Conservation (phyloP, 1,140 invertebrate species). For the Orussus abietinus region DNA sequence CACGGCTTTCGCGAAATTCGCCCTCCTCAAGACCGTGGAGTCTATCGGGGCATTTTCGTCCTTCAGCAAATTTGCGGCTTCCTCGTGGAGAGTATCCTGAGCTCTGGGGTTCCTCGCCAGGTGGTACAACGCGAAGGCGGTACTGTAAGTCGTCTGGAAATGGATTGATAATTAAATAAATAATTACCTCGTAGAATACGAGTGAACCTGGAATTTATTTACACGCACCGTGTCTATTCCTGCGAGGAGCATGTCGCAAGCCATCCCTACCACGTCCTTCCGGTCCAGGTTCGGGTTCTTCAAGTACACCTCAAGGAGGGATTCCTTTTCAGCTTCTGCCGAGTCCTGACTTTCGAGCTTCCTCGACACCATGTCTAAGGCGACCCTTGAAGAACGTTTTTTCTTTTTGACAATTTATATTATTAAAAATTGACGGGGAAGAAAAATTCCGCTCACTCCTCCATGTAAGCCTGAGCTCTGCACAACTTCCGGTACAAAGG, state of each 20-base stretch:
- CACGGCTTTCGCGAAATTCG: slow-evolving; percentile 72
- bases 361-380: slow-evolving; percentile 63
- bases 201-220: slow-evolving; percentile 12
- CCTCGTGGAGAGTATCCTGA: slow-evolving; percentile 71
- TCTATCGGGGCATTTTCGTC: slow-evolving; percentile 55
- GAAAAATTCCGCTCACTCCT: slow-evolving; percentile 61
- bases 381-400: slow-evolving; percentile 54
- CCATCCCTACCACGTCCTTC: slow-evolving; percentile 77
- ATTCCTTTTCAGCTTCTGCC: slow-evolving; percentile 34
- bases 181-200: slow-evolving; percentile 5
- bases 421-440: slow-evolving; percentile 5
- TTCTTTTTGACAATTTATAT: slow-evolving; percentile 4
- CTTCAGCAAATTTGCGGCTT: slow-evolving; percentile 60
- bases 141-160: slow-evolving; percentile 76
- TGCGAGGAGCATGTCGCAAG: slow-evolving; percentile 78
- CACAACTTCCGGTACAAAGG: slow-evolving; percentile 68
- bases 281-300: slow-evolving; percentile 63
- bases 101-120: slow-evolving; percentile 66
- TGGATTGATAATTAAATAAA: slow-evolving; percentile 16
- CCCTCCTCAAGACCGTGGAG: slow-evolving; percentile 57
- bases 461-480: slow-evolving; percentile 68
- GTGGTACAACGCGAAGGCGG: slow-evolving; percentile 78
- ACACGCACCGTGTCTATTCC: slow-evolving; percentile 78
- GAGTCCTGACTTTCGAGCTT: slow-evolving; percentile 55
- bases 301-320: slow-evolving; percentile 66